phyloP scores from a whole-genome alignment of 1,140 invertebrate genomes.

The Anastrepha obliqua region DNA sequence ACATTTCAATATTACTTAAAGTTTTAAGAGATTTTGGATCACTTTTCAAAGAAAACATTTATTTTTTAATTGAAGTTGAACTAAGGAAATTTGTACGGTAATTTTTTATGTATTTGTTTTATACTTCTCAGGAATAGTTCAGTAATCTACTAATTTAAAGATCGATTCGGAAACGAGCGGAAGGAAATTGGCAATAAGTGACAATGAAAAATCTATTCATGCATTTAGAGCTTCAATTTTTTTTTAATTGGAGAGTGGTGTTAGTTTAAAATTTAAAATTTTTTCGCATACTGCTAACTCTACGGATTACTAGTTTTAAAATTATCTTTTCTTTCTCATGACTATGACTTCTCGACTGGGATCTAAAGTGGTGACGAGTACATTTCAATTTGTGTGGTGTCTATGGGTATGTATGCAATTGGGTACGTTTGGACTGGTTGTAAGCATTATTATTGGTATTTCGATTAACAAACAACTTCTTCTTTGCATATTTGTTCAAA shows the following conservation, averaged over 20 bases:
- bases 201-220: constrained; percentile 8
- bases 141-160: no score
- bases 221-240: neutral
- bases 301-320: constrained; percentile 13
- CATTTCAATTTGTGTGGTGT: neutral
- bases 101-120: no score
- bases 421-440: neutral
- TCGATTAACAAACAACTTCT: constrained; percentile 50
- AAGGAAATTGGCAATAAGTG: neutral
- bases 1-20: no score
- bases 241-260: no score
- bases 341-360: neutral
- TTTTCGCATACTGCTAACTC: neutral
- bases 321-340: neutral
- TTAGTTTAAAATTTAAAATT: neutral
- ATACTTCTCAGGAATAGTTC: no score
- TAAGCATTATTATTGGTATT: constrained; percentile 44
- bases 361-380: neutral
- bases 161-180: neutral
- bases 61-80: no score
- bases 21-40: no score
- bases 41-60: no score
- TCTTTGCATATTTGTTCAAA: constrained; percentile 36
- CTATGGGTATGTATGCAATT: neutral
- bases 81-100: no score